Evolutionary conservation across 1,140 invertebrate genomes (phyloP).

Genomic region (Tribolium madens): DNA sequence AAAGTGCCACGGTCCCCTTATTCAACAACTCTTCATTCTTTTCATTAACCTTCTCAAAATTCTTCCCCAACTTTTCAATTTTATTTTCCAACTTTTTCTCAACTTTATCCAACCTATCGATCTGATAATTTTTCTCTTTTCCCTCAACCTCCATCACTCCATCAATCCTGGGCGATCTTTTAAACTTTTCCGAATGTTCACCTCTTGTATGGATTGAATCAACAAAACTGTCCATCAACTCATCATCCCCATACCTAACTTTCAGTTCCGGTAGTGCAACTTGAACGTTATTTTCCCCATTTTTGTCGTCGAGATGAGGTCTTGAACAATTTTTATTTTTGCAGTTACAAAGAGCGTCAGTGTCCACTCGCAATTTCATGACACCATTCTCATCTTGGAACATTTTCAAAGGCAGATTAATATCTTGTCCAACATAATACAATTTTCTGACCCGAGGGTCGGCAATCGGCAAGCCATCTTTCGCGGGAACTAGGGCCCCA

Average conservation of each 20-base stretch:
- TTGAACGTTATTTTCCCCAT: slow-evolving; percentile 50
- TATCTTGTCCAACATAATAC: slow-evolving; percentile 54
- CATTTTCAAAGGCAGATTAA: slow-evolving; percentile 57
- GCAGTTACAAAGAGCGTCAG: slow-evolving; percentile 56
- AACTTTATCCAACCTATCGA: slow-evolving; percentile 14
- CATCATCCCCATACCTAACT: background rate
- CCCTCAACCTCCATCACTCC: background rate
- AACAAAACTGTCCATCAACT: slow-evolving; percentile 49
- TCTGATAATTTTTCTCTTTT: background rate
- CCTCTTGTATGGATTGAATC: background rate
- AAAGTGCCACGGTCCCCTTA: slow-evolving; percentile 49
- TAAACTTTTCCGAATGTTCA: slow-evolving; percentile 34
- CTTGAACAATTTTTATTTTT: slow-evolving; percentile 53
- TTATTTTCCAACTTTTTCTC: slow-evolving; percentile 48
- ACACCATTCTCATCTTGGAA: slow-evolving; percentile 47
- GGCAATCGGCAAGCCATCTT: background rate
- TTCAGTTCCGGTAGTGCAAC: background rate
- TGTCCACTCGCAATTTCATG: slow-evolving; percentile 53
- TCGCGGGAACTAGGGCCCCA: slow-evolving; percentile 50
- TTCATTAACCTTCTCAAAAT: slow-evolving; percentile 49
- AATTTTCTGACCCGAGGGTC: slow-evolving; percentile 46
- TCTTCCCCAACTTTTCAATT: slow-evolving; percentile 48
- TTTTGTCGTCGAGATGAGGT: slow-evolving; percentile 48
- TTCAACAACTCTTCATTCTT: slow-evolving; percentile 48
- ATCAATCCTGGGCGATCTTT: slow-evolving; percentile 41